These are phyloP conservation scores for Lycocerus yunnanus DNA, from an alignment of 2,888 invertebrate species.

Conservation along the genomic window DNA sequence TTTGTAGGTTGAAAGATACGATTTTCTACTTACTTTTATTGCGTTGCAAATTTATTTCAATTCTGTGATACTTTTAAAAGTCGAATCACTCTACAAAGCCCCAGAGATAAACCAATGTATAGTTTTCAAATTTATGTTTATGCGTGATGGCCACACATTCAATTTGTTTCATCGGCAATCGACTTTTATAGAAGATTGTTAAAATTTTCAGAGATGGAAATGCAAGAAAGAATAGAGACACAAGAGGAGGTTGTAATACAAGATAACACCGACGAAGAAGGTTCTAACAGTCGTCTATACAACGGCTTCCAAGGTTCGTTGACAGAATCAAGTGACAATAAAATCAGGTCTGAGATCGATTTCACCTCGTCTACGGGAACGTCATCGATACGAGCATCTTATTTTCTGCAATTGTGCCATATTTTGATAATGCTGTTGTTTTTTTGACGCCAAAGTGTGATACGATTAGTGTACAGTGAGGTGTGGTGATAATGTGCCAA, in stretches of 20 bases:
- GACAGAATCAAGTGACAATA: slow-evolving; percentile 62
- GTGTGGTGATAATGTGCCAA: slow-evolving; percentile 53
- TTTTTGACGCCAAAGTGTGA: slow-evolving; percentile 46
- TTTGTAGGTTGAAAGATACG: slow-evolving; percentile 34
- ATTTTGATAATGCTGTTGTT: slow-evolving; percentile 46
- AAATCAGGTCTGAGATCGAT: slow-evolving; percentile 28
- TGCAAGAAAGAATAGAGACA: slow-evolving; percentile 60
- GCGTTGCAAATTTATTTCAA: slow-evolving; percentile 47
- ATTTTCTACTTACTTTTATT: slow-evolving; percentile 47
- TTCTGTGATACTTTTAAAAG: slow-evolving; percentile 40
- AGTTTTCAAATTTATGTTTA: slow-evolving; percentile 38
- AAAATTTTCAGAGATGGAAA: slow-evolving; percentile 63
- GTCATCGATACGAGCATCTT: slow-evolving; percentile 25
- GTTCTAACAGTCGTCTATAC: slow-evolving; percentile 48
- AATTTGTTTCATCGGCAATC: slow-evolving; percentile 37
- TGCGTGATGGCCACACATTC: slow-evolving; percentile 37
- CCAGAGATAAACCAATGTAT: slow-evolving; percentile 40
- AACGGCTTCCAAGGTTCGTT: slow-evolving; percentile 69
- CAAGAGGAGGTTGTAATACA: slow-evolving; percentile 53
- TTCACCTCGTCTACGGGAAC: slow-evolving; percentile 25
- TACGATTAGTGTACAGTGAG: slow-evolving; percentile 40
- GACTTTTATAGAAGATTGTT: slow-evolving; percentile 34
- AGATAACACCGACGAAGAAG: slow-evolving; percentile 47
- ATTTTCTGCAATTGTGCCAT: slow-evolving; percentile 20
- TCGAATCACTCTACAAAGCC: slow-evolving; percentile 42